Base-by-base conservation (phyloP, 30 jellyfish, hydroid and myxozoan species). In the Mastigias papua region DNA sequence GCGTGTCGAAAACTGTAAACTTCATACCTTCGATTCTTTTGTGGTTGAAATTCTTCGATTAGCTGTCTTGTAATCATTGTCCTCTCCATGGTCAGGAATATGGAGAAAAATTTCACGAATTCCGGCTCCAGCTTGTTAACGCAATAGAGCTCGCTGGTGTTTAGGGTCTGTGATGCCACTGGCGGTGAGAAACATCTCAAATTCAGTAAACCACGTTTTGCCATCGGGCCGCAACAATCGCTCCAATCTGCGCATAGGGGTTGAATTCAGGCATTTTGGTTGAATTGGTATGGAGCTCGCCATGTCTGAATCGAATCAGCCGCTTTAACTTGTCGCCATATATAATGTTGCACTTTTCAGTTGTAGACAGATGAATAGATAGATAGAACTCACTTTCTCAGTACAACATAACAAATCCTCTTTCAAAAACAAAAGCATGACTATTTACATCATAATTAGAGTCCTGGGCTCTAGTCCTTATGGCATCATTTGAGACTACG, bases 41-140 rank as follows among this genome's bases (percentile, higher is more conserved):
- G 91, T 20, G 91, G 84, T 70, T 81, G 83, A 69, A 81, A 66
- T 25, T 81, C 64, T 25, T 60, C 84, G 30, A 50, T 23, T 64
- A 0, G 66, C 83, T 20, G 61, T 0, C 25, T 81, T 42, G 46
- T 81, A 81, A 27, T 58, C 91, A 6, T 22, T 80, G 11, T 28
- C 84, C 15, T 17, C 35, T 16, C 91, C 84, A 11, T 31, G 34
- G 31, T 81, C 91, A 20, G 48, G 32, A 49, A 81, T 67, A 16
- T 81, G 91, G 58, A 7, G 27, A 35, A 81, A 81, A 66, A 81
- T 69, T 64, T 81, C 91, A 30, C 91, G 26, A 42, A 81, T 81
- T 16, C 84, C 33, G 1, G 91, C 30, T 6, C 84, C 84, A 1
- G 84, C 84, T 66, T 81, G 91, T 34, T 81, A 65, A 28, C 64